These are phyloP conservation scores for Habrosyne pyritoides DNA, from an alignment of 2,888 invertebrate genomes.

Conservation along the genomic window DNA sequence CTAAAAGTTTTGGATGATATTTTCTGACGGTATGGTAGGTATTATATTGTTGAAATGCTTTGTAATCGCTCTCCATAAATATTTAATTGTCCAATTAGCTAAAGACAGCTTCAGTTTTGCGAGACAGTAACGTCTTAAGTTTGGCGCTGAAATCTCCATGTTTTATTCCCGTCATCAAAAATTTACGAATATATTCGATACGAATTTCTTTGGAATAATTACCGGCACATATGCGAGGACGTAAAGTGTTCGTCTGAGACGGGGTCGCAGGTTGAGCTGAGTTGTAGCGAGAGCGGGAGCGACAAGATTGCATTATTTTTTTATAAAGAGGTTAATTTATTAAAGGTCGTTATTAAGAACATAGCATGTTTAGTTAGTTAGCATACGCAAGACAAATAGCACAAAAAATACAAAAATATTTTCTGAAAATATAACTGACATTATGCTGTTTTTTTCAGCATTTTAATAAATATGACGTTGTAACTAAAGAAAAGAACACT, in stretches of 20 bases:
- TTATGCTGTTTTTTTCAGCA: no score
- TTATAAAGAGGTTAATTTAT: no score
- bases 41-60: background rate
- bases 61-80: background rate
- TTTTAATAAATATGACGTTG: no score
- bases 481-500: no score
- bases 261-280: background rate
- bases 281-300: background rate
- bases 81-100: background rate
- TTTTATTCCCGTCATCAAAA: background rate
- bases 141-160: background rate
- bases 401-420: no score
- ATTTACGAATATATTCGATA: conserved; percentile 3
- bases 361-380: no score
- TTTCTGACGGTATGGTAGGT: no score
- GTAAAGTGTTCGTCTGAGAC: background rate
- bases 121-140: background rate
- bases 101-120: background rate
- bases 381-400: no score
- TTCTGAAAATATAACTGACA: no score
- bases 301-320: background rate
- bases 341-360: no score
- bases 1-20: no score
- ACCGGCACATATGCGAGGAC: conserved; percentile 25
- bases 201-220: conserved; percentile 30